Evolutionary conservation across 1,140 invertebrate genomes (phyloP).

Genomic region (Hyposmocoma kahamanoa): DNA sequence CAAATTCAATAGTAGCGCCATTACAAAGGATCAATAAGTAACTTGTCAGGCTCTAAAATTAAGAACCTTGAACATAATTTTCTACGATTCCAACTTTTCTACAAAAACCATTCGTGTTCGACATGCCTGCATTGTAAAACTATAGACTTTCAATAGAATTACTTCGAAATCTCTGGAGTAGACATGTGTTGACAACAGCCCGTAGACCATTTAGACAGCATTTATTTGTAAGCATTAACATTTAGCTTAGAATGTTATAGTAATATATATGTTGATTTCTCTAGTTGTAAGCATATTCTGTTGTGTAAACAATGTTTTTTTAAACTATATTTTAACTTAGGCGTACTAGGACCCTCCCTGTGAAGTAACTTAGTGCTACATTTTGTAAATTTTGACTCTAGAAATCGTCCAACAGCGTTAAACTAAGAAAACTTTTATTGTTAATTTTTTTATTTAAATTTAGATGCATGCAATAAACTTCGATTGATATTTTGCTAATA

Average conservation of each 20-base stretch:
- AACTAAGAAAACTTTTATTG: conserved; percentile 44
- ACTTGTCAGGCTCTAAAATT: too few species aligned
- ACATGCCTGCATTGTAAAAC: too few species aligned
- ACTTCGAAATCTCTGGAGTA: too few species aligned
- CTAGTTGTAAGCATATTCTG: conserved; percentile 53
- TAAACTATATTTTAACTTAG: conserved; percentile 28
- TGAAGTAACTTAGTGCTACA: conserved; percentile 32
- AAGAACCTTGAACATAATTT: too few species aligned
- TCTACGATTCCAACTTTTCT: too few species aligned
- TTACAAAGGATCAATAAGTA: too few species aligned
- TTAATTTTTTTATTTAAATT: conserved; percentile 49
- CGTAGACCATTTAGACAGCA: conserved; percentile 50
- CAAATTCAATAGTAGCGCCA: too few species aligned
- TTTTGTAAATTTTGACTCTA: conserved; percentile 24
- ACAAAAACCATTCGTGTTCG: too few species aligned
- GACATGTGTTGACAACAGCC: too few species aligned
- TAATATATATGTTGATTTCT: conserved; percentile 73
- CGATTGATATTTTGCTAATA: conserved; percentile 65
- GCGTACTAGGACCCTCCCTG: conserved; percentile 30
- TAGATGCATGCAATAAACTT: conserved; percentile 65
- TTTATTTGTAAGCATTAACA: conserved; percentile 66
- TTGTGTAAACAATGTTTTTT: conserved; percentile 45
- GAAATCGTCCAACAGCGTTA: conserved; percentile 53
- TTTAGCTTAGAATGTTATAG: conserved; percentile 61
- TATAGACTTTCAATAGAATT: too few species aligned